Base-by-base conservation (phyloP, 2,113 vertebrate genomes). In the Nestor notabilis region DNA sequence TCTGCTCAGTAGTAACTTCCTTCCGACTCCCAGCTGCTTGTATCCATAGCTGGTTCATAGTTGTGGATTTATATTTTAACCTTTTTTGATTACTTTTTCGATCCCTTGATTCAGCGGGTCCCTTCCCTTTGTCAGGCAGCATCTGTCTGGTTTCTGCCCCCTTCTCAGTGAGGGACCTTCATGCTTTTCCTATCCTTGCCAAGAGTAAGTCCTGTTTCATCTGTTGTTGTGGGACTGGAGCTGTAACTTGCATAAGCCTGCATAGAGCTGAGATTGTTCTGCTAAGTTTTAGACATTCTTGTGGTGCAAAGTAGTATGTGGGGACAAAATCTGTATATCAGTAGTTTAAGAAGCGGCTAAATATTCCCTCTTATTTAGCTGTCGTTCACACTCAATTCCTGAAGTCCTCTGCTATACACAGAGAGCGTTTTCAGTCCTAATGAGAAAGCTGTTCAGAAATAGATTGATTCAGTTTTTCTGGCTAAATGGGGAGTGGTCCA, bases 401-500 rank as follows among this genome's bases (percentile, higher is more conserved):
- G 16, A 44, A 58, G 46, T 70, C 39, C 41, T 79, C 49, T 70
- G 55, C 78, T 70, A 28, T 53, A 20, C 0, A 3, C 28, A 60
- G 43, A 52, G 24, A 43, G 31, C 18, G 3, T 60, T 92, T 86
- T 82, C 64, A 82, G 31, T 71, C 58, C 71, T 83, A 53, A 69
- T 27, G 55, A 61, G 70, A 72, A 87, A 70, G 49, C 68, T 75
- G 56, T 66, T 91, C 63, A 74, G 75, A 85, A 91, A 92, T 58
- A 84, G 69, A 81, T 65, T 90, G 60, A 95, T 87, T 91, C 58
- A 0, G 23, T 79, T 92, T 94, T 80, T 83, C 41, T 3, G 7
- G 87, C 77, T 93, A 81, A 94, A 89, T 52, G 70, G 72, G 83
- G 52, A 95, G 69, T 37, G 37, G 52, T 93, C 74, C 89, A 65